These are phyloP conservation scores for Conus betulinus DNA, from an alignment of 1,140 invertebrate genomes.

Conservation along the genomic window DNA sequence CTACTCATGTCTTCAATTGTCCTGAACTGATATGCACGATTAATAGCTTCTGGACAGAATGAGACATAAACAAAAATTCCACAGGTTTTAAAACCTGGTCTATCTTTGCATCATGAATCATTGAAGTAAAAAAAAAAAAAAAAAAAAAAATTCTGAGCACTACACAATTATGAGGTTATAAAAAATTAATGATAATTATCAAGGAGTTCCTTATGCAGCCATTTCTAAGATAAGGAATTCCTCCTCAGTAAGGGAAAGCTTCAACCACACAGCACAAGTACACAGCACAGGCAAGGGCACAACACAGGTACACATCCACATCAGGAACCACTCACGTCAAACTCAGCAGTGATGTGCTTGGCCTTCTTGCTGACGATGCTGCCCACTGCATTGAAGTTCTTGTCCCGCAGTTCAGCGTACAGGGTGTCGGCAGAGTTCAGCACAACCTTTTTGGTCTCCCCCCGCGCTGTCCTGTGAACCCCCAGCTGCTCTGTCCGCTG, in stretches of 20 bases:
- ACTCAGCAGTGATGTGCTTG: slow-evolving; percentile 84
- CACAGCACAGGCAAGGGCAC: background rate
- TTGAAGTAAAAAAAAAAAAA: background rate
- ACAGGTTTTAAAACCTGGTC: too few species aligned
- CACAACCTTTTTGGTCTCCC: slow-evolving; percentile 88
- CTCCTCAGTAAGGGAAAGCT: too few species aligned
- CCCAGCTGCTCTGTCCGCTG: slow-evolving; percentile 82
- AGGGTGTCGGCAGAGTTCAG: slow-evolving; percentile 95
- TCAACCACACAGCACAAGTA: too few species aligned
- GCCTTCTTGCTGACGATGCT: slow-evolving; percentile 90
- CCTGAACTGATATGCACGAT: too few species aligned
- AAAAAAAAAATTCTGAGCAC: background rate
- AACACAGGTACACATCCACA: background rate
- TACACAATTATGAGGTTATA: too few species aligned
- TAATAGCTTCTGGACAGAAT: too few species aligned
- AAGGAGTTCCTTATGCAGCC: too few species aligned
- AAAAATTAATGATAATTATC: too few species aligned
- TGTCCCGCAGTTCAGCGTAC: slow-evolving; percentile 91
- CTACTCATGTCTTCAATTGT: too few species aligned
- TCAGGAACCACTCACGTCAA: slow-evolving; percentile 79
- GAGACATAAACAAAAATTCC: too few species aligned
- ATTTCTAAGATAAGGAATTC: too few species aligned
- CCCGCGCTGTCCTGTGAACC: slow-evolving; percentile 51
- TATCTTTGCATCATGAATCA: background rate
- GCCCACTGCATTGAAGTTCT: slow-evolving; percentile 95